Percentiles rank a stretch among this genome's conserved stretches.
phyloP scores from a whole-genome alignment of 2,888 invertebrate genomes.

The Noctuana brunneofusca region DNA sequence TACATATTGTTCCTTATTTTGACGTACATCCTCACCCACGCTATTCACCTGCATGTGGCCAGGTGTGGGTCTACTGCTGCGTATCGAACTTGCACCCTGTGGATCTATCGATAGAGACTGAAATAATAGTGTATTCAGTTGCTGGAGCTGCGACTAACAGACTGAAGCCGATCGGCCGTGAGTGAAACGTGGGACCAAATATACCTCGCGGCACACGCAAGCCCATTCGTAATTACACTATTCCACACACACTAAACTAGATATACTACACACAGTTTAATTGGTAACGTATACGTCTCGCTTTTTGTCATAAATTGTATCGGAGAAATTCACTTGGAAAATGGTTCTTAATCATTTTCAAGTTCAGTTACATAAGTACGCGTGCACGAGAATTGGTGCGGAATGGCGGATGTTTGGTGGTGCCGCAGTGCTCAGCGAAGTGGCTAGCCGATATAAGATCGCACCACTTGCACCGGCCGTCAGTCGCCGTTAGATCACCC shows the following conservation, averaged over 20 bases:
- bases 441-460: conserved; percentile 80
- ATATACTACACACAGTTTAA: conserved; percentile 54
- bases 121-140: conserved; percentile 45
- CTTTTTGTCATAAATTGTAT: conserved; percentile 81
- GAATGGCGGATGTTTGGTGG: conserved; percentile 83
- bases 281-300: conserved; percentile 68
- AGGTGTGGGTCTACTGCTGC: conserved; percentile 42
- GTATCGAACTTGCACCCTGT: conserved; percentile 56
- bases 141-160: conserved; percentile 46
- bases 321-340: conserved; percentile 83
- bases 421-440: conserved; percentile 68
- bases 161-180: conserved; percentile 58
- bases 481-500: conserved; percentile 77
- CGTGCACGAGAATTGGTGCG: conserved; percentile 82
- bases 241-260: conserved; percentile 56
- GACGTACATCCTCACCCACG: conserved; percentile 50
- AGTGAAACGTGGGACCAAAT: conserved; percentile 68
- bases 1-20: conserved; percentile 59
- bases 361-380: conserved; percentile 83
- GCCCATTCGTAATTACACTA: conserved; percentile 62
- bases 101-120: conserved; percentile 51
- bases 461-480: conserved; percentile 66
- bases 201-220: conserved; percentile 61
- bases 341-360: conserved; percentile 81
- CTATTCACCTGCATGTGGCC: conserved; percentile 45